Percentiles rank a stretch among this genome's conserved stretches.
Conservation (phyloP, 2,113 vertebrate species). For the Aleadryas rufinucha region DNA sequence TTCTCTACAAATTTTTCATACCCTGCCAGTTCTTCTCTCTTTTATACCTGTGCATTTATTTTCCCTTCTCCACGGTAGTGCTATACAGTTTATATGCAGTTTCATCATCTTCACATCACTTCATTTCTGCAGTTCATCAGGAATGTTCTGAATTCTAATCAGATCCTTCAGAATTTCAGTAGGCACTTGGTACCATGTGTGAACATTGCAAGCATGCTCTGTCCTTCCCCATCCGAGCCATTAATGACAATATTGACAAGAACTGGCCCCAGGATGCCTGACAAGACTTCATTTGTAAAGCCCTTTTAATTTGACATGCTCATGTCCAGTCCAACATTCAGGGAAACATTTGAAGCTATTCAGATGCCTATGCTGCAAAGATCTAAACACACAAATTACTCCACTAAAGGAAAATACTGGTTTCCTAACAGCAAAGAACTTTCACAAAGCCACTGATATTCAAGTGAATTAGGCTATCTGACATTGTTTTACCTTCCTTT, state of each 20-base stretch:
- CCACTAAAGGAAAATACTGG: neutral
- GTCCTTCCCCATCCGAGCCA: neutral
- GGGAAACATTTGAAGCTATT: neutral
- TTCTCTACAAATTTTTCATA: neutral
- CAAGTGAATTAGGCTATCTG: neutral
- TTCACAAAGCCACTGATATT: neutral
- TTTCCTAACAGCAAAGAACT: neutral
- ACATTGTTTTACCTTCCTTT: neutral
- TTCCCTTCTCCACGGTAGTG: neutral
- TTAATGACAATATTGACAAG: neutral
- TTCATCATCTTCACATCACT: neutral
- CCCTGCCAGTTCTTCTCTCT: neutral
- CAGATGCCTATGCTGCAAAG: neutral
- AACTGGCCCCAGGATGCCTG: neutral
- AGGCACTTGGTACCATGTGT: neutral
- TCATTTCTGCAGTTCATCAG: neutral
- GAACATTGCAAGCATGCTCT: neutral
- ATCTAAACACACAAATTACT: neutral
- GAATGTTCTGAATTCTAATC: neutral
- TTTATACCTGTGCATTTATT: neutral
- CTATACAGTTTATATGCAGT: neutral
- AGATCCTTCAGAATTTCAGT: neutral
- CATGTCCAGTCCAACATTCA: neutral
- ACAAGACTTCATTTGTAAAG: neutral
- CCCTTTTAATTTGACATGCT: neutral